Conservation (phyloP, 2,888 invertebrate genomes). For the Phyllotreta cruciferae region DNA sequence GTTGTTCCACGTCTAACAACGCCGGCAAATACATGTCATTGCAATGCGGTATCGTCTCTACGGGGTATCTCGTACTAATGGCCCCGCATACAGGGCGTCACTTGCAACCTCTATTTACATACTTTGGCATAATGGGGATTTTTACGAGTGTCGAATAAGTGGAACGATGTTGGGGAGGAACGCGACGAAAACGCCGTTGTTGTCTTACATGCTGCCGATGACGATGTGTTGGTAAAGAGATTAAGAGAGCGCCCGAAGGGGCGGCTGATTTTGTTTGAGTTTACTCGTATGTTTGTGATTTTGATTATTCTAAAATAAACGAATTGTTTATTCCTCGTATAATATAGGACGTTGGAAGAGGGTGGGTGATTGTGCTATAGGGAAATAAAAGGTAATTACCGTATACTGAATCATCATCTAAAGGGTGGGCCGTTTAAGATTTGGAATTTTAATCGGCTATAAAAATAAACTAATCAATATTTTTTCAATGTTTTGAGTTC, state of each 20-base stretch:
- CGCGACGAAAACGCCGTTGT: conserved; percentile 44
- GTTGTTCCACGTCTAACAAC: conserved; percentile 26
- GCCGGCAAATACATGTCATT: conserved; percentile 45
- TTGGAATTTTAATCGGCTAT: no score
- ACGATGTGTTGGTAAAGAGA: conserved; percentile 55
- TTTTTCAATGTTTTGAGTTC: no score
- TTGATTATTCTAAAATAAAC: conserved; percentile 50
- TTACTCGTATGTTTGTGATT: conserved; percentile 45
- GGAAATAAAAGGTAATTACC: no score
- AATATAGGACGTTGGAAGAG: conserved; percentile 13
- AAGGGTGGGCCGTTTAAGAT: no score
- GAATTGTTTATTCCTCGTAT: conserved; percentile 38
- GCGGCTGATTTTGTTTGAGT: conserved; percentile 45
- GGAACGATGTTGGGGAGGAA: conserved; percentile 48
- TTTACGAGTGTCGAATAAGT: conserved; percentile 54
- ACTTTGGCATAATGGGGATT: conserved; percentile 55
- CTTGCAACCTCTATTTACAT: conserved; percentile 55
- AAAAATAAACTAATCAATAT: no score
- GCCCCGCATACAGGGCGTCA: conserved; percentile 53
- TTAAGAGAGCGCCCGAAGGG: conserved; percentile 44
- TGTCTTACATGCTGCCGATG: conserved; percentile 42
- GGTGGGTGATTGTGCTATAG: no score
- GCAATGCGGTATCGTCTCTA: conserved; percentile 47
- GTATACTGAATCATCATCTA: no score
- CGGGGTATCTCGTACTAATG: conserved; percentile 51